Evolutionary conservation across 2,797 vertebrate species (phyloP), one percentile per base, ranked within the genome.

Genomic region (Pteronotus mesoamericanus): DNA sequence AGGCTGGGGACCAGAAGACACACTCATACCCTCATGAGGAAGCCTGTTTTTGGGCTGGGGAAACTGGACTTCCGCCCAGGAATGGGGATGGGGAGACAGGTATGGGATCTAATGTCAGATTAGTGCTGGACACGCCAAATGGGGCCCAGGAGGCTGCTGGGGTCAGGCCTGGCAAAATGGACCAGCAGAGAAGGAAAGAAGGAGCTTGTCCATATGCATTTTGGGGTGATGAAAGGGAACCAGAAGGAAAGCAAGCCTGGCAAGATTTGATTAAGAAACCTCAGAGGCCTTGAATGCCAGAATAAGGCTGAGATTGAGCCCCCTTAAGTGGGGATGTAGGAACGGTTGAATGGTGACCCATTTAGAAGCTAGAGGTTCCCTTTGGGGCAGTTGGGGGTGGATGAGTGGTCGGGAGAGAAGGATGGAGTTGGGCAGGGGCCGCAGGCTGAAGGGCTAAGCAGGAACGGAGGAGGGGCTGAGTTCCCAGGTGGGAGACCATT

Each of bases 1-100:
- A 77, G 29, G 4, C 66, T 22, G 24, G 32, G 86, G 48, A 83
- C 37, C 82, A 75, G 42, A 55, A n/a, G 79, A 74, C 14, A 53
- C 9, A 1, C 21, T 46, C 11, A 0, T 2, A 21, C 19, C 69
- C 4, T 55, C 5, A 0, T 18, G 6, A 64, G 21, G 42, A 37
- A 37, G 19, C 21, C 9, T 24, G 42, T 83, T 29, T 1, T 29
- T 39, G 77, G 29, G 39, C 44, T 59, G 57, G 21, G 57, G 11
- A 66, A 69, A 48, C 39, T 46, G 32, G 51, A 24, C 83, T 55
- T 69, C 34, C 6, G 5, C 66, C 64, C 19, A 19, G 9, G 9
- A 71, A 14, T 29, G 12, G 44, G 9, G 19, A 42, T 46, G 9
- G 9, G 46, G 22, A 29, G 26, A 61, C 9, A 26, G 37, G 42